Conservation (phyloP, 1,140 invertebrate species). For the Papilio helenus region DNA sequence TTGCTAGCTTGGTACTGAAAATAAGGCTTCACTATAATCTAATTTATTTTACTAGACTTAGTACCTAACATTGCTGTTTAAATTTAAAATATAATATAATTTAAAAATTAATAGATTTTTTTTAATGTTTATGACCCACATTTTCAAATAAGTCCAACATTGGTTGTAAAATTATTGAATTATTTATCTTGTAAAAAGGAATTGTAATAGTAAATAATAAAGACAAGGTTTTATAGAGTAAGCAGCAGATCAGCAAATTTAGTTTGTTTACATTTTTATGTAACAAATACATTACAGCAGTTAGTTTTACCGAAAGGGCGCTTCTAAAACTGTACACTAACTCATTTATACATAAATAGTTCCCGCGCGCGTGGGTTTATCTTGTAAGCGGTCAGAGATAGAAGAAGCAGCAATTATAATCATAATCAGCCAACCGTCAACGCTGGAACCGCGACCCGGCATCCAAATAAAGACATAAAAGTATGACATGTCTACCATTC, state of each 20-base stretch:
- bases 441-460: conserved; percentile 61
- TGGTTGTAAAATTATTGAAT: no score
- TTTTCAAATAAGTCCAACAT: background rate
- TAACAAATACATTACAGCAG: background rate
- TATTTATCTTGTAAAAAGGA: no score
- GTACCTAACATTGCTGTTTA: background rate
- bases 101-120: background rate
- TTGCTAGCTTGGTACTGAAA: conserved; percentile 19
- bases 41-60: background rate
- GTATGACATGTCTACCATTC: conserved; percentile 57
- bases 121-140: background rate
- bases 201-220: no score
- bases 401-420: conserved; percentile 41
- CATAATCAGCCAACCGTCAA: conserved; percentile 65
- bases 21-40: conserved; percentile 16
- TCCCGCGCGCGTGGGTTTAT: conserved; percentile 16
- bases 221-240: no score
- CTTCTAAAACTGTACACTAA: conserved; percentile 15
- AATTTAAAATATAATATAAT: background rate
- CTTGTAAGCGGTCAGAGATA: conserved; percentile 41
- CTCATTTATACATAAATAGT: conserved; percentile 22
- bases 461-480: conserved; percentile 77
- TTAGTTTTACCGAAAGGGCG: background rate
- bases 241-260: background rate
- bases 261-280: conserved; percentile 22